Conservation (phyloP, 2,113 vertebrate genomes). For the Chlamydotis undulata region DNA sequence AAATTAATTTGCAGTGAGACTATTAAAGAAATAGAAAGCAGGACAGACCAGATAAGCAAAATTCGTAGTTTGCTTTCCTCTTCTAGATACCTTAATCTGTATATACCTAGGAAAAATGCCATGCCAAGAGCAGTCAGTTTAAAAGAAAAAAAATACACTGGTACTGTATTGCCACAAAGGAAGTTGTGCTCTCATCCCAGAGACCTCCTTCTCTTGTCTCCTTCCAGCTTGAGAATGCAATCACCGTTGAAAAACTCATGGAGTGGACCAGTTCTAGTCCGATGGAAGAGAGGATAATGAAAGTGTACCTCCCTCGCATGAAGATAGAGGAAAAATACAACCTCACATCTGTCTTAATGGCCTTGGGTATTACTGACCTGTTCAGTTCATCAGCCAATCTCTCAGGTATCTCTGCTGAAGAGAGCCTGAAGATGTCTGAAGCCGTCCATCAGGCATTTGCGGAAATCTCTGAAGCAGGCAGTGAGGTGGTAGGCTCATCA, state of each 20-base stretch:
- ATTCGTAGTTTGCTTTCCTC: neutral
- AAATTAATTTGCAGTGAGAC: neutral
- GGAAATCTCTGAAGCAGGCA: constrained; percentile 74
- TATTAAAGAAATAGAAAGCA: neutral
- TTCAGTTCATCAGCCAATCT: constrained; percentile 46
- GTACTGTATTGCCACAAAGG: neutral
- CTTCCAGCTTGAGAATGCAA: constrained; percentile 1
- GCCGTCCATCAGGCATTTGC: constrained; percentile 65
- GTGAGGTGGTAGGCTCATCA: neutral
- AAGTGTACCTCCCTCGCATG: constrained; percentile 42
- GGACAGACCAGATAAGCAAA: neutral
- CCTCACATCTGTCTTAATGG: constrained; percentile 24
- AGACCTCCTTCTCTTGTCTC: neutral
- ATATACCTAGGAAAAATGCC: neutral
- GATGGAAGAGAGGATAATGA: constrained; percentile 21
- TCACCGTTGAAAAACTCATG: constrained; percentile 17
- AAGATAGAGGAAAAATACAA: constrained; percentile 49
- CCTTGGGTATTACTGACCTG: constrained; percentile 37
- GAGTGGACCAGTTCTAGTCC: constrained; percentile 16
- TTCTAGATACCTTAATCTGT: neutral
- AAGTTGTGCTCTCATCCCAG: neutral
- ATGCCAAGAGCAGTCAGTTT: neutral
- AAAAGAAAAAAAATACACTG: neutral
- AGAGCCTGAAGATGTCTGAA: constrained; percentile 66
- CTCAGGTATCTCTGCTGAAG: constrained; percentile 72